Base-by-base conservation (phyloP, 2,113 vertebrate genomes). In the Pontoporia blainvillei region DNA sequence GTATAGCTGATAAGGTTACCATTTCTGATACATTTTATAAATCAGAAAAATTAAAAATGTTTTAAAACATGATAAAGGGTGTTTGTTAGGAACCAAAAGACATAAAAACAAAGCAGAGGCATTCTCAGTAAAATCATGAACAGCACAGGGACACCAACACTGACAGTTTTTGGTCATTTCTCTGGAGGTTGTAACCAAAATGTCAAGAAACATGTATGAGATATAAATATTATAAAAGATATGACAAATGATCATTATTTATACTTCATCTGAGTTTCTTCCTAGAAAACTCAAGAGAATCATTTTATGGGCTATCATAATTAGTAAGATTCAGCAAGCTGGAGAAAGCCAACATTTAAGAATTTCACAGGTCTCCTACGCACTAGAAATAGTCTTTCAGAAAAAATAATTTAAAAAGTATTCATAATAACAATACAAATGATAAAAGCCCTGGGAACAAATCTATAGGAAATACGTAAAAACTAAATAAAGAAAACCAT, bases 321-420 rank as follows among this genome's bases (percentile, higher is more conserved):
- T 93, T 66, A 67, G 46, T 52, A 81, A 67, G 52, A 57, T 41
- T 72, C 52, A 81, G 61, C 31, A 89, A 90, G 46, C 73, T 76
- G 23, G 25, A 90, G 52, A 59, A 96, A 95, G 73, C 49, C 8
- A 39, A 85, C 39, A 41, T 44, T 75, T 94, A 96, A 95, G 90
- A 75, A 86, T 67, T 89, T 62, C n/a, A 91, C 49, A 86, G 59
- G 3, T 86, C 88, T 76, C n/a, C 8, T 64, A 44, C 20, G 8
- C 18, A 75, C 21, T 90, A 57, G 18, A 8, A 73, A 64, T 20
- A 71, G 6, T 57, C 21, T 86, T 85, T 36, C 67, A 78, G 44
- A 52, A 94, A 92, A 96, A 62, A 23, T 44, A 29, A 29, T 84
- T 31, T 49, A 27, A 83, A 90, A 90, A 44, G 13, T 78, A 66